Base-by-base conservation (phyloP, 2,888 invertebrate species). In the Lysandra bellargus region DNA sequence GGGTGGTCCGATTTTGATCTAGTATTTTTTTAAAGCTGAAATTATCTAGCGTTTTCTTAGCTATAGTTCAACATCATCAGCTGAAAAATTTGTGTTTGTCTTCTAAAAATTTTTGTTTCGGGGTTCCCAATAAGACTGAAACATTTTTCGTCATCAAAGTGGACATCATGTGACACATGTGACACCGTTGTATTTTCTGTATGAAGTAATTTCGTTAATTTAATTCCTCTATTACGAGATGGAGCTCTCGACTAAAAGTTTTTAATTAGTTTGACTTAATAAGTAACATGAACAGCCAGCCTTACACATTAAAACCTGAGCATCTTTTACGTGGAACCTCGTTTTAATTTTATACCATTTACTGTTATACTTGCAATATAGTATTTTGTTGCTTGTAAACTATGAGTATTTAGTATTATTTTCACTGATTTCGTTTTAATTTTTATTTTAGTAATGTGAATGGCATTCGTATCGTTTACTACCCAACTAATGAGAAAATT, bases 181-280 rank as follows among this genome's bases (percentile, higher is more conserved):
- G 64, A 69, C 64, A 69, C 30, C 4, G 30, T 69, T 33, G 23
- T 30, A 30, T 9, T 12, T 49, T 69, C 7, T 30, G 73, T 73
- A 40, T 40, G 40, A 73, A 40, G 40, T 73, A 17, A 73, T 73
- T 75, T 75, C n/a, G 4, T 40, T 74, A 49, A 75, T 75, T 75
- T 44, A 75, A 44, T 23, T 75, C 74, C 40, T 73, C 40, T 40
- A 73, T 49, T 30, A 75, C 74, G 74, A 75, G 74, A 75, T 74
- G 74, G 4, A 53, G 75, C 53, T 75, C 49, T 75, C 49, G 75
- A 75, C 75, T 53, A 75, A 75, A 49, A 23, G 74, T 74, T 75
- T 75, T 75, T 75, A 75, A 75, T 75, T 75, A 75, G 75, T 30
- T 14, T 14, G 49, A 75, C 75, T 75, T 75, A 75, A 23, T 75